Base-by-base conservation (phyloP, 2,113 vertebrate genomes). In the Phylloscopus whistleri region DNA sequence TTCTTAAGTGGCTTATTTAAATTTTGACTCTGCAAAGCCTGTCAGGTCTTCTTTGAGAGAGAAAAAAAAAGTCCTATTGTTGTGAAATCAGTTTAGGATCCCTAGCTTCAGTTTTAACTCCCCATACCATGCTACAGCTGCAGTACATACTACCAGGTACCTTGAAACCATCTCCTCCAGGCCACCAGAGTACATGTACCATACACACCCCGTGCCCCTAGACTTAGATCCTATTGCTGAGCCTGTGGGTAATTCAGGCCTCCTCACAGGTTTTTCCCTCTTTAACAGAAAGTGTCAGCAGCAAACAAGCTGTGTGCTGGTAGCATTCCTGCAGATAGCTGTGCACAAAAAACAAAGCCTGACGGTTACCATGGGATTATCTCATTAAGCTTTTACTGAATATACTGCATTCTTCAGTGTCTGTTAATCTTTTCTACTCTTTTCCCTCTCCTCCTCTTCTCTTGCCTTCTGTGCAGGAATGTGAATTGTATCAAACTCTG, bases 291-390 rank as follows among this genome's bases (percentile, higher is more conserved):
- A 78, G 33, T 24, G 62, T 44, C 63, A 88, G n/a, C 72, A 80
- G 63, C 46, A 90, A 92, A 76, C 17, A 37, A 74, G 18, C 55
- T 18, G 24, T 0, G 16, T 60, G 62, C 66, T 4, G 0, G 27
- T 80, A 48, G 43, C 43, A 55, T 74, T 94, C 81, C 67, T 90
- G 83, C 31, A 77, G 85, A 86, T 41, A 90, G 46, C 67, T 75
- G 41, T 7, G 3, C 55, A 68, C 33, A 76, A 89, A 84, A 87
- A 30, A 46, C 39, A 52, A 55, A 87, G 69, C 63, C 76, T 83
- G 84, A 75, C 0, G 1, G 82, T 95, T 95, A 84, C 91, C 87
- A 93, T 93, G 88, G 85, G 92, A 94, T 94, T 92, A 48, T 80
- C 62, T 95, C 79, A 79, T 94, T 94, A 78, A 87, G 58, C 16